Evolutionary conservation across 2,888 invertebrate genomes (phyloP), one percentile per base, ranked within the genome.

Genomic region (Nemapogon koenigi): DNA sequence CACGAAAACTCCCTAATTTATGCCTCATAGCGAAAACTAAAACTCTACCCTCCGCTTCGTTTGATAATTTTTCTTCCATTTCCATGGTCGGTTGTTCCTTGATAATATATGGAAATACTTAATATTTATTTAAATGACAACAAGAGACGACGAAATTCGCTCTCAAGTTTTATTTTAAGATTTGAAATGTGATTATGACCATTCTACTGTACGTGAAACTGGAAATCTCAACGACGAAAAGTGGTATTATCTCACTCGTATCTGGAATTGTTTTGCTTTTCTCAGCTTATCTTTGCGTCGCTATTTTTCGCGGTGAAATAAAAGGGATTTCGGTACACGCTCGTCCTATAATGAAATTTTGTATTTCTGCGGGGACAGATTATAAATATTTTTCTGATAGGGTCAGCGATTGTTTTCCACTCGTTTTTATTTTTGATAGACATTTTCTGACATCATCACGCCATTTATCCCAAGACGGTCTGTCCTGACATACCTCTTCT

Each of bases 191-290:
- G 37, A 27, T 37, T 28, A 37, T 28, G 22, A 28, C 28, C 14
- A 25, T 37, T 16, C 37, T 18, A 17, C n/a, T 37, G 14, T 37
- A 28, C 37, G 37, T 7, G 16, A 18, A 11, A 16, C 11, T 33
- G n/a, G 28, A 27, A 6, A 37, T 28, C 37, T 28, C 27, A n/a
- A 27, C 37, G 18, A 36, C 27, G 28, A 17, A 17, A 28, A 37
- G 22, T 25, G 35, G 27, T 17, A 27, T 37, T 37, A 37, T 37
- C 37, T 28, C n/a, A n/a, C 19, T 19, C 18, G 13, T 19, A 33
- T 33, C 33, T 33, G 8, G 33, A 33, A 37, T 37, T 37, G 37
- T 37, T 37, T 37, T 37, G 28, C 28, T 37, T 37, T 27, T 16
- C 28, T 16, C 28, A 28, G 37, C 37, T 37, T 37, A 37, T 37